A percentile compares a stretch with the other conserved stretches of the same genome.
Conservation (phyloP, 2,888 invertebrate species). For the Leptinotarsa rubiginosa region DNA sequence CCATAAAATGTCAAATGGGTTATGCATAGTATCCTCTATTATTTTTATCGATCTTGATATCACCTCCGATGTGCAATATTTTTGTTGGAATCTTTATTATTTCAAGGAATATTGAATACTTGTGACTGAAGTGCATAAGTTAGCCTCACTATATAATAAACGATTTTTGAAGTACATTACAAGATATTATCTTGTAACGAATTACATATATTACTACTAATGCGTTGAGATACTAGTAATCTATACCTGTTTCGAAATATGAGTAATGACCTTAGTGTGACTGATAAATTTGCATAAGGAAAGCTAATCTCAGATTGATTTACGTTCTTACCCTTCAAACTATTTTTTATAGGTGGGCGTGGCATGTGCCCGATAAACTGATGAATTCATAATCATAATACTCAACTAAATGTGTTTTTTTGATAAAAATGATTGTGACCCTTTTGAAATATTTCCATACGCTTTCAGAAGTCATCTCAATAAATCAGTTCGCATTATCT, state of each 20-base stretch:
- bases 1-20: no score
- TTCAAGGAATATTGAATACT: no score
- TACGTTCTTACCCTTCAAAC: background rate
- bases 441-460: no score
- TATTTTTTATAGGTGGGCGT: background rate
- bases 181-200: background rate
- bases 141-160: background rate
- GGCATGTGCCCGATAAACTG: no score
- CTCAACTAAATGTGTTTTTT: background rate
- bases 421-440: background rate
- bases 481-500: no score
- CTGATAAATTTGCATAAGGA: background rate
- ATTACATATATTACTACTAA: background rate
- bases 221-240: background rate
- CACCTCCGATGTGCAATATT: no score
- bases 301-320: background rate
- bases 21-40: no score
- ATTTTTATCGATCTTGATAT: no score
- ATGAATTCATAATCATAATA: background rate
- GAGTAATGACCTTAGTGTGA: background rate
- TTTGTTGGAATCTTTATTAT: no score
- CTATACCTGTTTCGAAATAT: background rate
- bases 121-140: no score
- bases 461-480: no score
- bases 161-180: background rate